phyloP scores from a whole-genome alignment of 2,113 vertebrate genomes.

The Acrocephalus kingi region DNA sequence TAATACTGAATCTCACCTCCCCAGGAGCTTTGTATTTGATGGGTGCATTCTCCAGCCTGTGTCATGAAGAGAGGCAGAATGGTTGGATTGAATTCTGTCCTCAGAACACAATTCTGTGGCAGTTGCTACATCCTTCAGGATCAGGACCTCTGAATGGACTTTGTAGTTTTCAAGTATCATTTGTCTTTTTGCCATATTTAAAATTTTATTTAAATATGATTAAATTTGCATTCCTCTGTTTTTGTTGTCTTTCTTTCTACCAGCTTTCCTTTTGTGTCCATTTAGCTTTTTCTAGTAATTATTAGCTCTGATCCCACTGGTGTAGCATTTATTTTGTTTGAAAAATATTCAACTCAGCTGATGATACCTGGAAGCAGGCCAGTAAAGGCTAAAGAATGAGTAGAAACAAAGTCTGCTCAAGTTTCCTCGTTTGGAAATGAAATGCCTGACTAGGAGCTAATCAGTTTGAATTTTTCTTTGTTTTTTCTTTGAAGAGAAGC shows the following conservation, averaged over 20 bases:
- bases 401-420: conserved; percentile 1
- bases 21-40: not conserved
- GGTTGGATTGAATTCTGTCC: not conserved
- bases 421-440: not conserved
- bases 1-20: not conserved
- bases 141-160: not conserved
- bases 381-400: not conserved
- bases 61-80: not conserved
- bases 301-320: not conserved
- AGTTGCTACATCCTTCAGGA: not conserved
- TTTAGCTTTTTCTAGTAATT: not conserved
- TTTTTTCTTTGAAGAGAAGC: not conserved
- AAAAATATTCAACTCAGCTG: not conserved
- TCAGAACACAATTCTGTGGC: not conserved
- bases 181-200: not conserved
- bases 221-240: not conserved
- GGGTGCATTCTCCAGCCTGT: not conserved
- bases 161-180: not conserved
- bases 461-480: not conserved
- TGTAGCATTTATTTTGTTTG: not conserved
- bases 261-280: not conserved
- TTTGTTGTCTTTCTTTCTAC: not conserved
- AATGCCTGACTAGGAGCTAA: not conserved
- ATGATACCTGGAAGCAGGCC: not conserved
- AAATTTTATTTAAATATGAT: not conserved